Conservation (phyloP, 2,888 invertebrate genomes). For the Clostera curtula region DNA sequence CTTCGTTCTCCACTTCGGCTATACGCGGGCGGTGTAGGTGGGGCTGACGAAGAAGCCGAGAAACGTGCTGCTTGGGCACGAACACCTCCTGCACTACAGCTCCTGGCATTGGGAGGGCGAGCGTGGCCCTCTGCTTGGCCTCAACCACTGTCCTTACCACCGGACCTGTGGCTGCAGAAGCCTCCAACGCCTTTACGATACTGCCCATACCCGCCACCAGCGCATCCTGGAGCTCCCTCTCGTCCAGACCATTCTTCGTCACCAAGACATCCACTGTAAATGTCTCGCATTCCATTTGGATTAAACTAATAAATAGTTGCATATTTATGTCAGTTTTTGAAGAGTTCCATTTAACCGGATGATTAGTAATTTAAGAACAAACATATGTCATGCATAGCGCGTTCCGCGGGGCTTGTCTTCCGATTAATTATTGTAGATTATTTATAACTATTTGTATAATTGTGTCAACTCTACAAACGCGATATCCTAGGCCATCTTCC, state of each 20-base stretch:
- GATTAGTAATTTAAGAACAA: too few relatives aligned
- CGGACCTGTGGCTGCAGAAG: slow-evolving; percentile 95
- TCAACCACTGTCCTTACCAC: slow-evolving; percentile 89
- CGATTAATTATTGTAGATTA: too few relatives aligned
- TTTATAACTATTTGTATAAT: too few relatives aligned
- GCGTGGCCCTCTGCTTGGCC: slow-evolving; percentile 92
- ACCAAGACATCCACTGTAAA: slow-evolving; percentile 62
- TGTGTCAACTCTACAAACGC: too few relatives aligned
- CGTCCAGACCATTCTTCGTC: slow-evolving; percentile 51
- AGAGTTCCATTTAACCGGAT: slow-evolving; percentile 6
- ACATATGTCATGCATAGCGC: too few relatives aligned
- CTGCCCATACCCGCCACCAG: slow-evolving; percentile 77
- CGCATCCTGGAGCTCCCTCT: slow-evolving; percentile 36
- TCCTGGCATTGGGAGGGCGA: slow-evolving; percentile 76
- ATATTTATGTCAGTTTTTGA: too few relatives aligned
- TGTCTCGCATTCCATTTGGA: slow-evolving; percentile 6
- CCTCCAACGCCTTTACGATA: slow-evolving; percentile 77
- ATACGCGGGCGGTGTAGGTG: slow-evolving; percentile 77
- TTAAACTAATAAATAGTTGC: too few relatives aligned
- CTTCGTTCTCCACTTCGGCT: slow-evolving; percentile 78
- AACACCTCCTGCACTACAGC: slow-evolving; percentile 62
- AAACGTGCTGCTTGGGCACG: slow-evolving; percentile 72
- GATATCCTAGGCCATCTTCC: too few relatives aligned
- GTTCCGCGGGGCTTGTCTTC: too few relatives aligned
- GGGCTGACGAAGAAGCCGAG: slow-evolving; percentile 74